phyloP scores from a whole-genome alignment of 2,888 invertebrate genomes.

The Ochropacha duplaris region DNA sequence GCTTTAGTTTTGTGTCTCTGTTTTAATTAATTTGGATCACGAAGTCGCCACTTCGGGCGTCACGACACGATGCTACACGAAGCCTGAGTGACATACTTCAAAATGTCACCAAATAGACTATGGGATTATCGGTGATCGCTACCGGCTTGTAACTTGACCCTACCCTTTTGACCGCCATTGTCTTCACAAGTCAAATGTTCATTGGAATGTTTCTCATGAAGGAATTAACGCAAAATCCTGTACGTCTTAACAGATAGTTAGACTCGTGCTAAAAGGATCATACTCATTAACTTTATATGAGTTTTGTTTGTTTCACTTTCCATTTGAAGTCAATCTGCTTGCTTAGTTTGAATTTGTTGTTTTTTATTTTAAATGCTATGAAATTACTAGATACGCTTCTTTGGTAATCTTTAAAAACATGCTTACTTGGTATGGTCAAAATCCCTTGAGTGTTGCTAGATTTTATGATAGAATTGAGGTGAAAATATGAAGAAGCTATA shows the following conservation, averaged over 20 bases:
- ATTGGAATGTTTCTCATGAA: constrained; percentile 39
- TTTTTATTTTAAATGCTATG: not conserved
- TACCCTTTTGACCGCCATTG: constrained; percentile 48
- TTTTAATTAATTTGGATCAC: constrained; percentile 83
- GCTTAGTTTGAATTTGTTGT: not conserved
- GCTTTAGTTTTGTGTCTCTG: constrained; percentile 77
- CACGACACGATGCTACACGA: constrained; percentile 71
- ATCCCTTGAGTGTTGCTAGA: no score
- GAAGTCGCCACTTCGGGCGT: constrained; percentile 80
- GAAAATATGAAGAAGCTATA: not conserved
- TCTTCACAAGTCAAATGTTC: constrained; percentile 29
- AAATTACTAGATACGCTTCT: no score
- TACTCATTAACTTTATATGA: constrained; percentile 1
- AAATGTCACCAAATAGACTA: constrained; percentile 77
- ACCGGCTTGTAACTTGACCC: constrained; percentile 36
- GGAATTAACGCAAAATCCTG: constrained; percentile 36
- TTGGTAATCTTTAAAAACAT: no score
- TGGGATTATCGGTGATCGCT: constrained; percentile 66
- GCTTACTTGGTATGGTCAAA: no score
- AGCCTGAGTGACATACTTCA: constrained; percentile 79
- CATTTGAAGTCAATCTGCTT: not conserved
- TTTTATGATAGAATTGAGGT: no score
- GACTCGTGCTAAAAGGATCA: constrained; percentile 1
- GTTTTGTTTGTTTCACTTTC: not conserved
- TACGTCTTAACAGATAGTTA: constrained; percentile 13